Base-by-base conservation (phyloP, 2,888 invertebrate genomes). In the Melitaea athalia region DNA sequence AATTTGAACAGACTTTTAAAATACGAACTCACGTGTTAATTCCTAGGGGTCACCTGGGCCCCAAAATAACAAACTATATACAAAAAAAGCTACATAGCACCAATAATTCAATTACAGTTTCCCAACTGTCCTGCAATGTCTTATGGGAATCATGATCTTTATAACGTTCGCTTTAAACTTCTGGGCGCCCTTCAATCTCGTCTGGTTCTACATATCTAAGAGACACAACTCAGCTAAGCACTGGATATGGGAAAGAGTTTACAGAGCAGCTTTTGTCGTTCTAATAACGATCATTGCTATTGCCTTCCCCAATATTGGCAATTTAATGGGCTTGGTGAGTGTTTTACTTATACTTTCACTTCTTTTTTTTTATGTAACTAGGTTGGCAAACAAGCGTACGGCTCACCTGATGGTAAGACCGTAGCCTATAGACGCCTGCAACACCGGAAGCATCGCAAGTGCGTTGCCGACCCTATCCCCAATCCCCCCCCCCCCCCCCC, bases 71-170 rank as follows among this genome's bases (percentile, higher is more conserved):
- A 38, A 3, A 38, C 38, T 38, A 8, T 38, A 8, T 38, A 38
- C 8, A 38, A 5, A 5, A n/a, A 38, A 38, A 38, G 8, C 5
- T 38, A 38, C 5, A 38, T 5, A 38, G 8, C 38, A 38, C 38
- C 38, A 38, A 38, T 38, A 7, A 38, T 45, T 45, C 1, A 0
- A 4, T 45, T 45, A 45, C 84, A 92, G 92, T 45, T 90, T 91
- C 24, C 91, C 92, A 14, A 84, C 85, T 47, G 78, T 90, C 2
- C 74, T 92, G 0, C 91, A 92, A 74, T 85, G 81, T 47, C 65
- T 91, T 14, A 92, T 92, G 87, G 92, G 85, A 0, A 64, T 89
- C 0, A 91, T 92, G 91, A 91, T 92, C n/a, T 91, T 88, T 71
- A 83, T 91, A 14, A 92, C 92, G 0, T 92, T 89, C 14, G 91